A percentile compares a stretch with the other conserved stretches of the same genome.
These are phyloP conservation scores for Drosophila monieri DNA, from an alignment of 2,888 invertebrate genomes.

Conservation along the genomic window DNA sequence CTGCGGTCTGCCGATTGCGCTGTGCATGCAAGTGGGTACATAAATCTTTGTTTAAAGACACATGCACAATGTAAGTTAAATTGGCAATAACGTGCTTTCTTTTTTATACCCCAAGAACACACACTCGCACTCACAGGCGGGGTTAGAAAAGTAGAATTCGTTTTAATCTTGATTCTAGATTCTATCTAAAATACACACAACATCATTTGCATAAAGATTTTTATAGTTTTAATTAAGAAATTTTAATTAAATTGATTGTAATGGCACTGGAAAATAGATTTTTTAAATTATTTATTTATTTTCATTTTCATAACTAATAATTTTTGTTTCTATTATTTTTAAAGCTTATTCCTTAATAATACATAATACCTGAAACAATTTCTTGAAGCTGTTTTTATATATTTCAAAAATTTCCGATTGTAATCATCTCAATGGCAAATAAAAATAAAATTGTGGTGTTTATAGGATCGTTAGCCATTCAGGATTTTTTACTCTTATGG, in stretches of 20 bases:
- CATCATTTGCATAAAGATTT: no score
- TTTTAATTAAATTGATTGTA: no score
- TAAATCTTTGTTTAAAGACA: conserved; percentile 78
- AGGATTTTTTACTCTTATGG: conserved; percentile 19
- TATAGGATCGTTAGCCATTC: conserved; percentile 2
- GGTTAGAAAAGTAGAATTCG: conserved; percentile 17
- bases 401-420: background rate
- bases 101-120: conserved; percentile 60
- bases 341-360: no score
- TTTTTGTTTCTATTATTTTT: no score
- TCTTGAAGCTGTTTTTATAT: background rate
- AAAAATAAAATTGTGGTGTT: background rate
- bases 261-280: no score
- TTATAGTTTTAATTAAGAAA: no score
- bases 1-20: conserved; percentile 42
- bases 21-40: conserved; percentile 78
- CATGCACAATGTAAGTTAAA: conserved; percentile 78
- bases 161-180: conserved; percentile 2
- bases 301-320: no score
- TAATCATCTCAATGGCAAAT: background rate
- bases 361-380: no score
- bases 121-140: conserved; percentile 21
- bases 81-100: conserved; percentile 79
- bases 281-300: no score
- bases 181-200: background rate